Percentiles rank a stretch among this genome's conserved stretches.
Evolutionary conservation across 1,140 invertebrate species (phyloP).

Genomic region (Lasaia peninsularis): DNA sequence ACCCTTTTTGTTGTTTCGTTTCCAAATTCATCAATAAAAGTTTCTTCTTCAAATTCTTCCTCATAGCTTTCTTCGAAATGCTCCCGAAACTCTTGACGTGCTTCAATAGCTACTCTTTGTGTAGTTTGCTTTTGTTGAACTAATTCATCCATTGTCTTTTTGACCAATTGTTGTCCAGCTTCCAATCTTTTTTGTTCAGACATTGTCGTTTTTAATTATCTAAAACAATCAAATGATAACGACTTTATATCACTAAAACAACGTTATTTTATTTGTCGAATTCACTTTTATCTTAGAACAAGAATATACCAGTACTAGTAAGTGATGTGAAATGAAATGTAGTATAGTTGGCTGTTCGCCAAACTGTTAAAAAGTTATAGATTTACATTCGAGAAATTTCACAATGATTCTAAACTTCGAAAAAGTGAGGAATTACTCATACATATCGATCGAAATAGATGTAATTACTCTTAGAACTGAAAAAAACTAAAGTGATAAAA

Average conservation of each 20-base stretch:
- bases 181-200: slow-evolving; percentile 65
- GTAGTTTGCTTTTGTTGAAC: slow-evolving; percentile 62
- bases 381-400: slow-evolving; percentile 9
- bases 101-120: slow-evolving; percentile 65
- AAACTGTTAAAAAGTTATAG: slow-evolving; percentile 3
- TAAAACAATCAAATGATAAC: slow-evolving; percentile 20
- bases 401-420: not conserved
- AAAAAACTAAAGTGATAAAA: no score
- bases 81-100: slow-evolving; percentile 72
- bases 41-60: slow-evolving; percentile 73
- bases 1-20: slow-evolving; percentile 67
- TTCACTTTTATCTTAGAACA: not conserved
- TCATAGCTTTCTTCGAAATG: slow-evolving; percentile 68
- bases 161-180: slow-evolving; percentile 64
- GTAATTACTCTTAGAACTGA: no score
- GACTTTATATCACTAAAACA: not conserved
- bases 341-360: not conserved
- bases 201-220: slow-evolving; percentile 35
- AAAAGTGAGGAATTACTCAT: not conserved
- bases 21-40: slow-evolving; percentile 66
- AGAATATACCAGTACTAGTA: slow-evolving; percentile 1
- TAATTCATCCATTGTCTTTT: slow-evolving; percentile 71
- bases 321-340: not conserved
- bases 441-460: not conserved
- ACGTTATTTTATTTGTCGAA: not conserved